Evolutionary conservation across 2,797 vertebrate genomes (phyloP), one percentile per base, ranked within the genome.

Genomic region (Myotis vivesi): DNA sequence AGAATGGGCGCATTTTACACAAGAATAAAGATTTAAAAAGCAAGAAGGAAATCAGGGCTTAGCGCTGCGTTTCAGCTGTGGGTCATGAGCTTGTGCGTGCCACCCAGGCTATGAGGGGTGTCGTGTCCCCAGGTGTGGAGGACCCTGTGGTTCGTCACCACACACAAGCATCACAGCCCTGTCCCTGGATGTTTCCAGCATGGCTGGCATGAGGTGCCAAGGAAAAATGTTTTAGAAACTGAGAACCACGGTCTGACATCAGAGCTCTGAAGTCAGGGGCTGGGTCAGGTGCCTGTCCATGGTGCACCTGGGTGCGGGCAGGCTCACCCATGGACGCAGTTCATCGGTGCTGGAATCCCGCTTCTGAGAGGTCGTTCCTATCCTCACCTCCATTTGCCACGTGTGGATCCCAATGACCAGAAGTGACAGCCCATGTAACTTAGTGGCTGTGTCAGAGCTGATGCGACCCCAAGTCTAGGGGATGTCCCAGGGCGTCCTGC

Each of bases 91-190:
- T 12, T 15, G 3, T 28, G 3, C 0, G 11, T 57, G 55, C 55
- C 1, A 6, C 3, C 46, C 1, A 0, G 0, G 4, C 23, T 0
- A n/a, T 30, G 33, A 8, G 7, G 33, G 30, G 38, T 36, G 0
- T 0, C 1, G 0, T 1, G 20, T 11, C 3, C 4, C 5, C 1
- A 0, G 25, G 25, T 3, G 5, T 8, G 2, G 11, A 12, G 11
- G 5, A 2, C 23, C 28, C 53, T 1, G 4, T 0, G 25, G 6
- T 0, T 6, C 0, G 4, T 33, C 17, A 0, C 23, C 53, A 36
- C 3, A 0, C 1, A 19, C 5, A 8, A 8, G 19, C 2, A 4
- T 9, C 3, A 4, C 5, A 3, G 19, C 44, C 30, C 22, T 8
- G 0, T 2, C 30, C 28, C 57, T 7, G 4, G 46, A 19, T 53